Evolutionary conservation across 2,888 invertebrate species (phyloP).

Genomic region (Mesorhabditis sp.): DNA sequence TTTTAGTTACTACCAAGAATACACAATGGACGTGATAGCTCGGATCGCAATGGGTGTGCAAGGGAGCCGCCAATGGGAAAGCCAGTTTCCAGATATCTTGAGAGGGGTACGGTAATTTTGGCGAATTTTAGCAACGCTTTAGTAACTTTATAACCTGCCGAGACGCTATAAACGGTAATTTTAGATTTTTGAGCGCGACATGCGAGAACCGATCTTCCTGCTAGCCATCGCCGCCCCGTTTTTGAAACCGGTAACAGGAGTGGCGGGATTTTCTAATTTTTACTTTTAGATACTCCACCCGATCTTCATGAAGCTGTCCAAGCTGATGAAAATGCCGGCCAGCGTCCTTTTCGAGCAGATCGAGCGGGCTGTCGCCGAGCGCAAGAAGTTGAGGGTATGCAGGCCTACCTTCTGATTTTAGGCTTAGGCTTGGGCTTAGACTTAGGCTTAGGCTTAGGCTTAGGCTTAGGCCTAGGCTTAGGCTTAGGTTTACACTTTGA

Average conservation of each 20-base stretch:
- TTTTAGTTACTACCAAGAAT: constrained; percentile 5
- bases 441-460: too few relatives aligned
- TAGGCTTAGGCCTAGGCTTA: too few relatives aligned
- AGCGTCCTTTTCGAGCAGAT: background rate
- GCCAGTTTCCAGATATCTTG: background rate
- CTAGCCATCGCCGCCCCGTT: background rate
- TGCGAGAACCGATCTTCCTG: background rate
- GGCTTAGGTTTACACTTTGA: too few relatives aligned
- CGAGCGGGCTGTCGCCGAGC: background rate
- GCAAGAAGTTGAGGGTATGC: background rate
- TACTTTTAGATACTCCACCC: background rate
- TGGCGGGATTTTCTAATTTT: too few relatives aligned
- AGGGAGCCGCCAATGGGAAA: background rate
- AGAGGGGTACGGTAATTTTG: background rate
- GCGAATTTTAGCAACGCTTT: too few relatives aligned
- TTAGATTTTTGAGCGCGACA: background rate
- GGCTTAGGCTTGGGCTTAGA: too few relatives aligned
- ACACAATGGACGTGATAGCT: constrained; percentile 4
- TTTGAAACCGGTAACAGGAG: background rate
- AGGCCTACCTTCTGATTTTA: too few relatives aligned
- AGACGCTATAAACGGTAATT: background rate
- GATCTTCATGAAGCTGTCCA: background rate
- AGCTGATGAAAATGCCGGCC: background rate
- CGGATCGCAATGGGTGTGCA: background rate
- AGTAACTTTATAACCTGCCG: constrained; percentile 6